Base-by-base conservation (phyloP, 2,888 invertebrate species). In the Muschampia plurimacula region DNA sequence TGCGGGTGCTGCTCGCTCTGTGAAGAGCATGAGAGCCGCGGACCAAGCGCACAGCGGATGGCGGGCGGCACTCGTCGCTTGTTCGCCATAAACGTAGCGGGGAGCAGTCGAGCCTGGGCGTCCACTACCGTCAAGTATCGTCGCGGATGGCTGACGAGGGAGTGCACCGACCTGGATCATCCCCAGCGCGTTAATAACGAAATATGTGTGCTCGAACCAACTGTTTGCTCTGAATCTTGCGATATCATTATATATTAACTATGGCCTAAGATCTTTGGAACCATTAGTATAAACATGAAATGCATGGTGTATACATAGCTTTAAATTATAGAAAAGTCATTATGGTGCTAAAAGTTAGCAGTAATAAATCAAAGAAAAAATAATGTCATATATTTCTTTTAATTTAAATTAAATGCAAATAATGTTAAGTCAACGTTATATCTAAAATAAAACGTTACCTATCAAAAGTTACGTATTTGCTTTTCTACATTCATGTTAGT, bases 101-200 rank as follows among this genome's bases (percentile, higher is more conserved):
- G 44, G 46, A 49, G 46, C 12, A 10, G 46, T 28, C 67, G 36
- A 60, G 49, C 49, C 49, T 52, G 52, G 32, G 32, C 28, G 67
- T 52, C 64, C 66, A 60, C 66, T 49, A 65, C 52, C 69, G 80
- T 81, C 75, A 62, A 62, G 62, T 13, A 9, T 13, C 62, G 36
- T 62, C 62, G 78, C 85, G 84, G 84, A 78, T 83, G 81, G 82
- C 82, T 79, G 81, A 73, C 78, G 81, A 85, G 83, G 83, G 86
- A 84, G 84, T 85, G 84, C 90, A 86, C 83, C 91, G 90, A 91
- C 90, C 91, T 89, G 88, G 79, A 91, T 91, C 88, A 89, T 87
- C 88, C 87, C 86, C 84, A 82, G 79, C 80, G 82, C 86, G 84
- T 79, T 77, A 77, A 78, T 78, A 78, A 74, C 75, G 72, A 66